Evolutionary conservation across 2,113 vertebrate genomes (phyloP).

Genomic region (Brienomyrus brachyistius): DNA sequence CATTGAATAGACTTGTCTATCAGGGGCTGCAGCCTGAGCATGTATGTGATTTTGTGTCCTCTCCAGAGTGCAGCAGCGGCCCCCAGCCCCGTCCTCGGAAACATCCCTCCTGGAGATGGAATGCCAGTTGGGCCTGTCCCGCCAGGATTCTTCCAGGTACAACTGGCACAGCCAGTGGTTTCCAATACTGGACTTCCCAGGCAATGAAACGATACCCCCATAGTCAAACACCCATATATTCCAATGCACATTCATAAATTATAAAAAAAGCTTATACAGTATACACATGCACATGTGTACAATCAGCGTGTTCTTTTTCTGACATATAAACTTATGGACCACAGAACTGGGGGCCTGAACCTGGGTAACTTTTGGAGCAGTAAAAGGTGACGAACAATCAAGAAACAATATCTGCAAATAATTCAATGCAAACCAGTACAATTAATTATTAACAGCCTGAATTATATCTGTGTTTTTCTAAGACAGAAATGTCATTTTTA

Average conservation of each 20-base stretch:
- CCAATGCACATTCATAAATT: not conserved
- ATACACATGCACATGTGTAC: not conserved
- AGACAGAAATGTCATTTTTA: not conserved
- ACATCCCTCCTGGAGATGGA: conserved; percentile 92
- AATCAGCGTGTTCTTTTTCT: not conserved
- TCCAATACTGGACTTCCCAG: not conserved
- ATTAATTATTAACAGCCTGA: not conserved
- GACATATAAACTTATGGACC: not conserved
- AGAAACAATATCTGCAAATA: not conserved
- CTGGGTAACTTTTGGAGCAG: not conserved
- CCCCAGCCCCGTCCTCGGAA: conserved; percentile 90
- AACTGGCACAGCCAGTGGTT: conserved; percentile 11
- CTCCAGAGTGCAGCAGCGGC: conserved; percentile 92
- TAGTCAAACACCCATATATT: not conserved
- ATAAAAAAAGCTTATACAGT: not conserved
- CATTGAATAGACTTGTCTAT: not conserved
- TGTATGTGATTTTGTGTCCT: conserved; percentile 53
- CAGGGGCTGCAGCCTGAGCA: conserved; percentile 20
- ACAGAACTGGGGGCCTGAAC: not conserved
- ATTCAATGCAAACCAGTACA: not conserved
- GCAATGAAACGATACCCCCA: not conserved
- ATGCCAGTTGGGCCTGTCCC: conserved; percentile 96
- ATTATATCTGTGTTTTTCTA: not conserved
- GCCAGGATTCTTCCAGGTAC: conserved; percentile 97
- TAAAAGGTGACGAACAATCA: not conserved